Base-by-base conservation (phyloP, 1,140 invertebrate genomes). In the Anadara kagoshimensis region DNA sequence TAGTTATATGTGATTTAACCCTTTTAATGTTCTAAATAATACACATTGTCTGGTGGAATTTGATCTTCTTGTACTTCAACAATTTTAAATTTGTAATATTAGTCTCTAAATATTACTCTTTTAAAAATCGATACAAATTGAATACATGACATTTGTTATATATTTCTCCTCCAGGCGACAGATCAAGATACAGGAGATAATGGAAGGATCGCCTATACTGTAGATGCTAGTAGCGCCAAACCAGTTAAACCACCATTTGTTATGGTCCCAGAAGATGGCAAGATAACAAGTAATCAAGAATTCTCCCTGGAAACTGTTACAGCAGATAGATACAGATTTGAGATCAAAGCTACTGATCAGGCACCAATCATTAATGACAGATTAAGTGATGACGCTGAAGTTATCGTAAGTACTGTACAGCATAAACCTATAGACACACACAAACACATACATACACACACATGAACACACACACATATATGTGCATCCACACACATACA, bases 141-240 rank as follows among this genome's bases (percentile, higher is more conserved):
- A 51, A 16, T 63, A 26, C 7, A 2, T 66, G 47, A n/a, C 16
- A 43, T 26, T 4, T 51, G 18, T 14, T 65, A 49, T 69, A 43
- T 47, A 8, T 61, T 68, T 26, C 0, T 20, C 0, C 0, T 20
- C 0, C 54, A 80, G 75, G 77, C 79, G 18, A 66, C 49, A n/a
- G 79, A 81, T 47, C 29, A 45, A 41, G 79, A 81, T 67, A 45
- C 41, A 4, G 75, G 73, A 26, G 26, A 5, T 16, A 71, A 69
- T 63, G 79, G 77, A 49, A 20, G 20, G n/a, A 56, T 81, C 12
- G 49, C 41, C 4, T 75, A 76, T 24, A 63, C 66, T 1, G 56
- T 76, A 22, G 20, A 44, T 36, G 44, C 29, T 4, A 22, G 22
- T 18, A 62, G 61, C 24, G 26, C 43, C 36, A 62, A 47, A 7